Conservation (phyloP, 1,140 invertebrate genomes). For the honey bee (Apis mellifera) region Amel_HAv3.1 CM009941.2:15790501-15791000, state of each 20-base stretch:
- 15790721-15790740: conserved; percentile 31
- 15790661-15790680: neutral
- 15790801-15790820: conserved; percentile 77
- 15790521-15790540: neutral
- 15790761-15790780: conserved; percentile 56
- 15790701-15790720: conserved; percentile 21
- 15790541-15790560: conserved; percentile 10
- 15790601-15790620: neutral
- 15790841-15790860: conserved; percentile 39
- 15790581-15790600: neutral
- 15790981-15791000: too few species aligned
- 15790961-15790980: conserved; percentile 10
- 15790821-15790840: conserved; percentile 78
- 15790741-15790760: conserved; percentile 3
- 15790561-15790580: neutral
- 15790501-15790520: neutral
- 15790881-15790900: conserved; percentile 43
- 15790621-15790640: neutral
- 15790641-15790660: neutral
- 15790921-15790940: neutral
- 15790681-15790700: neutral
- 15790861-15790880: conserved; percentile 50
- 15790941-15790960: conserved; percentile 37
- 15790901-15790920: conserved; percentile 31
- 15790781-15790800: conserved; percentile 70